Conservation (phyloP, 1,140 invertebrate genomes). For the Drosophila carrolli region DNA sequence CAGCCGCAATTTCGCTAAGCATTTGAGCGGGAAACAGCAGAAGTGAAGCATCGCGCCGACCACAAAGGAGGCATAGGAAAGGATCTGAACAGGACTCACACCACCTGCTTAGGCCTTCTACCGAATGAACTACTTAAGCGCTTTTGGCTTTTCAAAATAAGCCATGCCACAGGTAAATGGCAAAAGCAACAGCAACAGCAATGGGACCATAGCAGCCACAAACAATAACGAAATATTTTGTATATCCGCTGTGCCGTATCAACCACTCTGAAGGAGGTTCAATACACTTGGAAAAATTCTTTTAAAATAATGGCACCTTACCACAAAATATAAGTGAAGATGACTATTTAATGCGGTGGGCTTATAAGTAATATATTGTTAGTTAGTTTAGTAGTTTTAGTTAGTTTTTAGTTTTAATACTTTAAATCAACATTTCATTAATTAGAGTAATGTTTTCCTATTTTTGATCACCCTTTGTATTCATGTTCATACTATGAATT, state of each 20-base stretch:
- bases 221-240: slow-evolving; percentile 69
- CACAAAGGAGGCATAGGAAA: slow-evolving; percentile 20
- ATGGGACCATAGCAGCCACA: slow-evolving; percentile 19
- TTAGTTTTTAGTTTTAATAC: too few species aligned
- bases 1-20: slow-evolving; percentile 72
- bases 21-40: slow-evolving; percentile 58
- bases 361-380: too few species aligned
- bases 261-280: slow-evolving; percentile 36
- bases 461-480: too few species aligned
- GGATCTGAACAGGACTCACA: slow-evolving; percentile 10
- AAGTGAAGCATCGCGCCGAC: slow-evolving; percentile 20
- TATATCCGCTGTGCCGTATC: slow-evolving; percentile 29
- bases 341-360: too few species aligned
- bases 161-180: slow-evolving; percentile 51
- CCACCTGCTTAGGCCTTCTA: slow-evolving; percentile 21
- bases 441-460: too few species aligned
- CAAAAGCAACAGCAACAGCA: slow-evolving; percentile 7
- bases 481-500: too few species aligned
- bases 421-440: too few species aligned
- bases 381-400: too few species aligned
- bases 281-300: background rate
- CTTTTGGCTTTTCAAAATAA: slow-evolving; percentile 59
- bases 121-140: slow-evolving; percentile 70
- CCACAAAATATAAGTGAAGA: too few species aligned
- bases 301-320: too few species aligned